These are phyloP conservation scores for Toxotes chatareus DNA, from an alignment of 2,113 vertebrate genomes.

Conservation along the genomic window DNA sequence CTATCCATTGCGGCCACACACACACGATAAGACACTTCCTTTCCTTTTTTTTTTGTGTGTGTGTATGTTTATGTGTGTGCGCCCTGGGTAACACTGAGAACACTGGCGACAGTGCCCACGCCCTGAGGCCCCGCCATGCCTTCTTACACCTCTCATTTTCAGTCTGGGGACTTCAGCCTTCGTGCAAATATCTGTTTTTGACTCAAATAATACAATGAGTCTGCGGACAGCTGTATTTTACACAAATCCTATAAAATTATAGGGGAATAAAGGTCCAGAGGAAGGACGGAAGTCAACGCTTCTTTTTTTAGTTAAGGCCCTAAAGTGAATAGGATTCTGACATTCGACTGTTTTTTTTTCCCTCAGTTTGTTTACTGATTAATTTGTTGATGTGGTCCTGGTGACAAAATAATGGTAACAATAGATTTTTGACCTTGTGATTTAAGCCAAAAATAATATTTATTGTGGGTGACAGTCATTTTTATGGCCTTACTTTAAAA, in stretches of 20 bases:
- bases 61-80: conserved; percentile 50
- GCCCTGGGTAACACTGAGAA: conserved; percentile 52
- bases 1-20: conserved; percentile 23
- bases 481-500: not conserved
- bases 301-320: not conserved
- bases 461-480: not conserved
- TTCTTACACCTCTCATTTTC: conserved; percentile 78
- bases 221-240: conserved; percentile 74
- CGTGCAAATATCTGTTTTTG: conserved; percentile 79
- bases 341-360: not conserved
- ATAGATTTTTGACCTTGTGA: not conserved
- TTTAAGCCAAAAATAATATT: not conserved
- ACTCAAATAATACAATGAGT: conserved; percentile 72
- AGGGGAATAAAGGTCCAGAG: conserved; percentile 59
- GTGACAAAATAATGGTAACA: not conserved
- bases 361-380: not conserved
- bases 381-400: not conserved
- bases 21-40: conserved; percentile 58
- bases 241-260: conserved; percentile 77
- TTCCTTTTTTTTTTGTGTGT: conserved; percentile 39
- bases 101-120: conserved; percentile 71
- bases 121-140: conserved; percentile 65
- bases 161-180: conserved; percentile 74
- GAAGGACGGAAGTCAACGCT: conserved; percentile 50
- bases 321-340: not conserved